Percentiles rank a stretch among this genome's conserved stretches.
Conservation (phyloP, 2,888 invertebrate species). For the Parthenolecanium corni region DNA sequence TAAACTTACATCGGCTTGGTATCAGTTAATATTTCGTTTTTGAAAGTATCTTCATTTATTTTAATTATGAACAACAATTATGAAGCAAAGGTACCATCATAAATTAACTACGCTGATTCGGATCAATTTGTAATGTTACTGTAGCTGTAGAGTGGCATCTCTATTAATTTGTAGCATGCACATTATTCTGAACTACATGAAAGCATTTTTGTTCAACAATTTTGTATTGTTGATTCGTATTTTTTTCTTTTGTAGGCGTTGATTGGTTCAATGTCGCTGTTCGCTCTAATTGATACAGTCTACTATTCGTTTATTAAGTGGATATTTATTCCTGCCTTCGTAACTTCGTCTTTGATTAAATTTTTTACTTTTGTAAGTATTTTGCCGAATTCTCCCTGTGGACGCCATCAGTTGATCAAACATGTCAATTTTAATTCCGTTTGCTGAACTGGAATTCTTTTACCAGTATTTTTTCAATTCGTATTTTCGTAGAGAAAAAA, state of each 20-base stretch:
- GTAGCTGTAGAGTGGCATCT: too few species aligned
- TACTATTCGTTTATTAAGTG: slow-evolving; percentile 1
- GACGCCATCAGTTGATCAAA: neutral
- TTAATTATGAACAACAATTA: neutral
- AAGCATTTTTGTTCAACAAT: too few species aligned
- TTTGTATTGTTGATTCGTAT: too few species aligned
- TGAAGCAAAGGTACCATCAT: neutral
- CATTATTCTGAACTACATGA: neutral
- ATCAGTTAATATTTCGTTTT: too few species aligned
- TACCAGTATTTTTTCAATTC: too few species aligned
- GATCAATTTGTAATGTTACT: too few species aligned
- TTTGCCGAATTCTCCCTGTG: slow-evolving; percentile 32
- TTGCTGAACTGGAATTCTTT: too few species aligned
- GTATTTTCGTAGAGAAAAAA: too few species aligned
- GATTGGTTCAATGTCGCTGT: slow-evolving; percentile 51
- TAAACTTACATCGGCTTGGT: too few species aligned
- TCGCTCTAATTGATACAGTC: slow-evolving; percentile 57
- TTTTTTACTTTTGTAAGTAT: slow-evolving; percentile 70
- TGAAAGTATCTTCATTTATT: neutral
- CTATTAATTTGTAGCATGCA: neutral
- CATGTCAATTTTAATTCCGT: too few species aligned
- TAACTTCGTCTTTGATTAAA: slow-evolving; percentile 65
- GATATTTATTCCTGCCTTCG: slow-evolving; percentile 47
- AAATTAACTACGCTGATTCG: neutral
- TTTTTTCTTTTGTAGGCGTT: slow-evolving; percentile 36